phyloP scores from a whole-genome alignment of 2,888 invertebrate species.

The Drosophila hamatofila region DNA sequence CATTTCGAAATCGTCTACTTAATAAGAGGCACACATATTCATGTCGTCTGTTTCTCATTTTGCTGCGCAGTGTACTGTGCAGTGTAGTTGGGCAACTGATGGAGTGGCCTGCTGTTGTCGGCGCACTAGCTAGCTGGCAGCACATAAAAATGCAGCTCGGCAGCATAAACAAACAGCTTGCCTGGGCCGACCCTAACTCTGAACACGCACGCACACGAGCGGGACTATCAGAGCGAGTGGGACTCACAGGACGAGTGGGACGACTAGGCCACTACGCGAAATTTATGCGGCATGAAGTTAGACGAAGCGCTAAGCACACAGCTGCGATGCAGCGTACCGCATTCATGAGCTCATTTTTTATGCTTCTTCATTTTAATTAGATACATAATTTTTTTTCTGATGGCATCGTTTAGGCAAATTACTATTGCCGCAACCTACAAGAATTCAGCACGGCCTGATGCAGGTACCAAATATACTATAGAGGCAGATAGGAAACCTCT shows the following conservation, averaged over 20 bases:
- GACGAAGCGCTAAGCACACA: conserved; percentile 67
- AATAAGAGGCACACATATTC: neutral
- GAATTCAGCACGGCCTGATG: conserved; percentile 6
- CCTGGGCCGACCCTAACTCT: conserved; percentile 16
- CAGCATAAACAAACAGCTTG: conserved; percentile 74
- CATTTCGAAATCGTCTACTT: too few relatives aligned
- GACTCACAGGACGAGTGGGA: conserved; percentile 11
- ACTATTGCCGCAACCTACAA: conserved; percentile 26
- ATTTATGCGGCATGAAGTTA: conserved; percentile 69
- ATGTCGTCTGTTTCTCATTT: neutral
- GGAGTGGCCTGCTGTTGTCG: conserved; percentile 53
- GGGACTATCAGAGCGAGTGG: neutral
- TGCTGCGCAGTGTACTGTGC: conserved; percentile 18
- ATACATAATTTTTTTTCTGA: conserved; percentile 52
- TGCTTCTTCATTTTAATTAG: conserved; percentile 67
- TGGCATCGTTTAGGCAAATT: conserved; percentile 41
- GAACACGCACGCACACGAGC: conserved; percentile 23
- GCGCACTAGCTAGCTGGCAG: conserved; percentile 38
- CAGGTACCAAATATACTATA: too few relatives aligned
- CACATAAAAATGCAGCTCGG: conserved; percentile 75
- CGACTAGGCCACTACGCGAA: conserved; percentile 38
- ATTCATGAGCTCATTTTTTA: conserved; percentile 57
- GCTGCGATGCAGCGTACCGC: conserved; percentile 30
- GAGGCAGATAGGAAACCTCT: neutral
- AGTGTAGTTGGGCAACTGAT: conserved; percentile 45